Evolutionary conservation across 2,113 vertebrate genomes (phyloP).

Genomic region (Columba livia): DNA sequence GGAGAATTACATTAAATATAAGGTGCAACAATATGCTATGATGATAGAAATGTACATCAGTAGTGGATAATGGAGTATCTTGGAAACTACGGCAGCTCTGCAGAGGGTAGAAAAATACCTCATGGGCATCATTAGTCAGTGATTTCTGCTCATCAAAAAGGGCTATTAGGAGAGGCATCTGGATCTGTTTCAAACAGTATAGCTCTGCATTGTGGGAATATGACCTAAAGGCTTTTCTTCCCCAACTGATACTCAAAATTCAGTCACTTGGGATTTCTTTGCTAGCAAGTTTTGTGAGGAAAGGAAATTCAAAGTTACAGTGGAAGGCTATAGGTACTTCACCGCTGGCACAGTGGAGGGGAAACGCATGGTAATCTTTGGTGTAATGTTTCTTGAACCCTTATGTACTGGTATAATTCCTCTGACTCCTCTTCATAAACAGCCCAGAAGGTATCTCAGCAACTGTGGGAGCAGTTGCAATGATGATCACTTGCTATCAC

Average conservation of each 20-base stretch:
- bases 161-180: conserved; percentile 9
- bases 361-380: neutral
- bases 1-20: neutral
- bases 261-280: neutral
- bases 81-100: neutral
- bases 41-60: neutral
- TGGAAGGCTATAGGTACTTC: neutral
- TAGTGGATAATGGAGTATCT: neutral
- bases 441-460: neutral
- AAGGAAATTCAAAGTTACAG: neutral
- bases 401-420: neutral
- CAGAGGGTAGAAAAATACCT: conserved; percentile 32
- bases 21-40: neutral
- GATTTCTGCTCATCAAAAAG: conserved; percentile 39
- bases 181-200: conserved; percentile 30
- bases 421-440: neutral
- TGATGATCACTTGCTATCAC: neutral
- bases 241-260: neutral
- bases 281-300: neutral
- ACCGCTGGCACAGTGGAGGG: neutral
- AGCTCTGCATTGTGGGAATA: conserved; percentile 23
- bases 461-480: neutral
- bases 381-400: neutral
- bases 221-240: conserved; percentile 38
- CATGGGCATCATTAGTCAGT: conserved; percentile 16